Evolutionary conservation across 2,113 vertebrate species (phyloP).

Genomic region (Misgurnus mizolepis): DNA sequence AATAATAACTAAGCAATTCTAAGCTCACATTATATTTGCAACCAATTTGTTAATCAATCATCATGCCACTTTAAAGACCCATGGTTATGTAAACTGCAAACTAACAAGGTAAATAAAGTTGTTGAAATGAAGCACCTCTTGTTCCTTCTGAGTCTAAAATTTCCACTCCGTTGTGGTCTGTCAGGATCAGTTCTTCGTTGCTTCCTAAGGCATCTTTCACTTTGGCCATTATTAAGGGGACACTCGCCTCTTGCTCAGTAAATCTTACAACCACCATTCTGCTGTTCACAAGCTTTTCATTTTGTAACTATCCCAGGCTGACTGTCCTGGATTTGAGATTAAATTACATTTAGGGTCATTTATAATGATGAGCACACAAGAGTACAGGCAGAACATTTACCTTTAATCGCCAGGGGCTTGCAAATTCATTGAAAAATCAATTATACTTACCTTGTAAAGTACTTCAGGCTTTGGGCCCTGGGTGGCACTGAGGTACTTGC

Average conservation of each 20-base stretch:
- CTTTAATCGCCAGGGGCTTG: not conserved
- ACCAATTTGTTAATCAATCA: not conserved
- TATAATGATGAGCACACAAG: not conserved
- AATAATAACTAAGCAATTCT: not conserved
- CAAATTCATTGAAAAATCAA: not conserved
- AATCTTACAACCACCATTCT: slow-evolving; percentile 4
- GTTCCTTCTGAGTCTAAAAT: not conserved
- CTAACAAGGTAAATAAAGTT: not conserved
- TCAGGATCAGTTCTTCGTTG: not conserved
- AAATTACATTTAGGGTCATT: not conserved
- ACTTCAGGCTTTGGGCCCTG: not conserved
- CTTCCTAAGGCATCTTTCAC: not conserved
- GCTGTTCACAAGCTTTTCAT: not conserved
- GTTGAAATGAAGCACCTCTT: not conserved
- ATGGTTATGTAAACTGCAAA: not conserved
- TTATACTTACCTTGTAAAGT: not conserved
- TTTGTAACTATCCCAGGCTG: not conserved
- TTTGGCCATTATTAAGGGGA: not conserved
- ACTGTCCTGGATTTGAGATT: not conserved
- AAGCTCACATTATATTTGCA: not conserved
- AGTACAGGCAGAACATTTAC: not conserved
- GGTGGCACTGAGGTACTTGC: not conserved
- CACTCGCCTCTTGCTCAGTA: not conserved
- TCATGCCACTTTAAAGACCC: not conserved
- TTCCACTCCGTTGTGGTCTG: slow-evolving; percentile 1